A percentile compares a stretch with the other conserved stretches of the same genome.
Evolutionary conservation across 2,888 invertebrate species (phyloP).

Genomic region (Agrotis ipsilon): DNA sequence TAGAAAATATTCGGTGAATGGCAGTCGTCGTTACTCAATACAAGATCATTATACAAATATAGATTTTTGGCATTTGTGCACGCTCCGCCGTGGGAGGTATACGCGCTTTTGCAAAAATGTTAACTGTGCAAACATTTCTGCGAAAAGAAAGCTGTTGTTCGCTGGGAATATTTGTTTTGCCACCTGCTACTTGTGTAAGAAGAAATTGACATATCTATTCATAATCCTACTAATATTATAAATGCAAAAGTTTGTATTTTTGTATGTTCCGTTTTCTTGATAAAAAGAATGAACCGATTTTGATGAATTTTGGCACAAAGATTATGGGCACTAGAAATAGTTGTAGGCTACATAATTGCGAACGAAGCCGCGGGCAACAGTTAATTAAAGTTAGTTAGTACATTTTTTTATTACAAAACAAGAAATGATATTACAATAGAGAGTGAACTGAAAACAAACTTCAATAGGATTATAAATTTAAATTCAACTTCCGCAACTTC

Average conservation of each 20-base stretch:
- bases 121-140: constrained; percentile 76
- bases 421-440: too few species aligned
- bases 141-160: constrained; percentile 85
- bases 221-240: constrained; percentile 29
- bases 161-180: constrained; percentile 75
- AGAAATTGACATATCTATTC: constrained; percentile 52
- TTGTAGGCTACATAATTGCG: too few species aligned
- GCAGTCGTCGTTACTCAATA: constrained; percentile 85
- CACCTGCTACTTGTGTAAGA: constrained; percentile 75
- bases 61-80: constrained; percentile 89
- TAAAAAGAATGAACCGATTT: too few species aligned
- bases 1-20: constrained; percentile 83
- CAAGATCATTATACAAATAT: constrained; percentile 90
- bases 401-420: too few species aligned
- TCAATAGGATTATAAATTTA: not conserved
- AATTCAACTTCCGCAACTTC: too few species aligned
- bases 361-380: too few species aligned
- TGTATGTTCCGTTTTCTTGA: too few species aligned
- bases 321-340: too few species aligned
- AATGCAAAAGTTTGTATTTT: too few species aligned
- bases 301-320: too few species aligned
- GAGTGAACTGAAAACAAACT: not conserved
- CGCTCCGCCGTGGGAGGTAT: constrained; percentile 89
- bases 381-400: too few species aligned
- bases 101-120: constrained; percentile 79